Evolutionary conservation across 2,113 vertebrate genomes (phyloP).

Genomic region (Centropus bengalensis): DNA sequence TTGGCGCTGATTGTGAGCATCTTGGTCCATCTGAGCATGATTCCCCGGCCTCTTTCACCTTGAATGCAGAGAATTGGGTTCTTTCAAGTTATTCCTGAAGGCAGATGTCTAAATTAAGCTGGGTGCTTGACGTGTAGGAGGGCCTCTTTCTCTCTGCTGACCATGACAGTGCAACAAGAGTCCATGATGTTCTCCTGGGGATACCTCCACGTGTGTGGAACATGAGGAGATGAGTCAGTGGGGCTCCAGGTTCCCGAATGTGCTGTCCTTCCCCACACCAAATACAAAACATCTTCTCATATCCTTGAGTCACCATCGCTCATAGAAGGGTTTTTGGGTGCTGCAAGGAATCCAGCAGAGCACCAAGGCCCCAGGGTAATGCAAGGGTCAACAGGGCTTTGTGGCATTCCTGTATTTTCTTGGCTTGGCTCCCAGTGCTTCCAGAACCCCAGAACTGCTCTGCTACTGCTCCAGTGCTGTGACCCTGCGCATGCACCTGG

Average conservation of each 20-base stretch:
- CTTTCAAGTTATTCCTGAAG: not conserved
- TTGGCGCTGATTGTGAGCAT: not conserved
- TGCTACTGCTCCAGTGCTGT: accelerated
- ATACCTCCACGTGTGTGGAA: not conserved
- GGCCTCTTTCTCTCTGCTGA: not conserved
- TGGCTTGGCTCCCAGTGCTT: not conserved
- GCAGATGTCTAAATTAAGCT: not conserved
- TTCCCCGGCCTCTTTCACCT: not conserved
- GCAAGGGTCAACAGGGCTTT: not conserved
- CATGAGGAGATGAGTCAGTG: not conserved
- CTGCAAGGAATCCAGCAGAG: not conserved
- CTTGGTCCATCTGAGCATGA: accelerated
- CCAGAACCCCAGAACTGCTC: not conserved
- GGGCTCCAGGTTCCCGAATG: not conserved
- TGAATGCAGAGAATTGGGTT: not conserved
- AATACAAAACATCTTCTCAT: not conserved
- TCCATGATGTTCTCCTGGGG: not conserved
- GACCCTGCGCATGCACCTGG: not conserved
- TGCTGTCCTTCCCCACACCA: not conserved
- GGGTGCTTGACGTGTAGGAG: not conserved
- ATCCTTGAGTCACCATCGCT: not conserved
- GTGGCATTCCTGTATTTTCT: not conserved
- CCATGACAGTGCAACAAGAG: accelerated
- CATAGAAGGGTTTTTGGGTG: accelerated
- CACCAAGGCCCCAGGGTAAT: not conserved